Evolutionary conservation across 2,113 vertebrate species (phyloP).

Genomic region (Dicerorhinus sumatrensis): DNA sequence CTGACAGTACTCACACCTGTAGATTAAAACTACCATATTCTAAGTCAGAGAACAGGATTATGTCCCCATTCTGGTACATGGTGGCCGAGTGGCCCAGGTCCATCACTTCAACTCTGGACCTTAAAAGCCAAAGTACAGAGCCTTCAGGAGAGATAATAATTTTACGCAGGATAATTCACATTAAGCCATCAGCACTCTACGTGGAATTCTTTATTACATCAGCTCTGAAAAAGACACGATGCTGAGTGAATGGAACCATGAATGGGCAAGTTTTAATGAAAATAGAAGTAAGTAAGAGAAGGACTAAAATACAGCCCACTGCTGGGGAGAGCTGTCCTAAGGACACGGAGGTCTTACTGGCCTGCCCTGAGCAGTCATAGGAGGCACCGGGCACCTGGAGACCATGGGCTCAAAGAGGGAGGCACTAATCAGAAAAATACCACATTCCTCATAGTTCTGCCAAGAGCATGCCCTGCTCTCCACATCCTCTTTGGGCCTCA

Average conservation of each 20-base stretch:
- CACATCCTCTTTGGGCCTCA: background rate
- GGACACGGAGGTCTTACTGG: too few species aligned
- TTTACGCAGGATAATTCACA: background rate
- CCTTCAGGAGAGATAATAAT: background rate
- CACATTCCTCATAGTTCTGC: background rate
- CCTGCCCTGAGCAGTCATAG: background rate
- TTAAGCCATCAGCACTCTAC: background rate
- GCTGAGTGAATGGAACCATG: background rate
- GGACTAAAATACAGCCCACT: background rate
- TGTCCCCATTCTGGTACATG: background rate
- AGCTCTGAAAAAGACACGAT: constrained; percentile 9
- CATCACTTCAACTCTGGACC: background rate
- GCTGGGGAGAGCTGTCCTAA: background rate
- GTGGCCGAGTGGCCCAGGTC: background rate
- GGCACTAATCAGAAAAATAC: background rate
- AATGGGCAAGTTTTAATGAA: constrained; percentile 23
- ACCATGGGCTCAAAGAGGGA: background rate
- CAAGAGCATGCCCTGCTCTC: background rate
- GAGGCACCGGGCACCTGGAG: background rate
- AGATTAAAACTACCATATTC: background rate
- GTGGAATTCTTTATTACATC: constrained; percentile 43
- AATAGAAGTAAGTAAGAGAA: constrained; percentile 36
- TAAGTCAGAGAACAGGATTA: background rate
- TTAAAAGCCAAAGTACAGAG: background rate
- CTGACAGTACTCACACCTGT: fast-evolving